Evolutionary conservation across 1,140 invertebrate genomes (phyloP).

Genomic region (Trypoxylus dichotomus): DNA sequence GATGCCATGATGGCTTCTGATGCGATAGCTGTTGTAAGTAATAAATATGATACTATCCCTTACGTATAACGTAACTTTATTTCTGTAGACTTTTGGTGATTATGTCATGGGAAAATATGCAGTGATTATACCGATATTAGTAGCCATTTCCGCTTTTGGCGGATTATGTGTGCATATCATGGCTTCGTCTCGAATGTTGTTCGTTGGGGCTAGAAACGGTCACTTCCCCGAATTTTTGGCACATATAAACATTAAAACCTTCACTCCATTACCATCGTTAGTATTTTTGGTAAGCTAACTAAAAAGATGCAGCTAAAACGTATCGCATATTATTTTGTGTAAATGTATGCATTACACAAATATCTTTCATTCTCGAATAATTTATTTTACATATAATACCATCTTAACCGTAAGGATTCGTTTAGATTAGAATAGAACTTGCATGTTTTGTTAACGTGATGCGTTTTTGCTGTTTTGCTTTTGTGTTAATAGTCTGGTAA

Average conservation of each 20-base stretch:
- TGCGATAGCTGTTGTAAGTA: constrained; percentile 91
- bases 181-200: constrained; percentile 87
- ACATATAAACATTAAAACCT: constrained; percentile 79
- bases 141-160: constrained; percentile 83
- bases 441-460: too few relatives aligned
- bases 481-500: too few relatives aligned
- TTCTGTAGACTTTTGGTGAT: constrained; percentile 78
- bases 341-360: too few relatives aligned
- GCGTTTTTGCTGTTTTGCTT: too few relatives aligned
- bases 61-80: not conserved
- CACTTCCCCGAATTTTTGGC: constrained; percentile 84
- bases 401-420: too few relatives aligned
- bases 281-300: constrained; percentile 74
- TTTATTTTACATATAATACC: too few relatives aligned
- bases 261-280: constrained; percentile 83
- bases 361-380: too few relatives aligned
- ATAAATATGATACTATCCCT: not conserved
- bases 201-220: constrained; percentile 87
- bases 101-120: constrained; percentile 69
- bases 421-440: too few relatives aligned
- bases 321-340: too few relatives aligned
- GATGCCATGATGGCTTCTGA: constrained; percentile 80
- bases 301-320: constrained; percentile 27
- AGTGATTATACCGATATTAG: constrained; percentile 82
- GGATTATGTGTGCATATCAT: constrained; percentile 88